These are phyloP conservation scores for Montipora foliosa DNA, from an alignment of 64 coral and sea anemone genomes.

Conservation along the genomic window DNA sequence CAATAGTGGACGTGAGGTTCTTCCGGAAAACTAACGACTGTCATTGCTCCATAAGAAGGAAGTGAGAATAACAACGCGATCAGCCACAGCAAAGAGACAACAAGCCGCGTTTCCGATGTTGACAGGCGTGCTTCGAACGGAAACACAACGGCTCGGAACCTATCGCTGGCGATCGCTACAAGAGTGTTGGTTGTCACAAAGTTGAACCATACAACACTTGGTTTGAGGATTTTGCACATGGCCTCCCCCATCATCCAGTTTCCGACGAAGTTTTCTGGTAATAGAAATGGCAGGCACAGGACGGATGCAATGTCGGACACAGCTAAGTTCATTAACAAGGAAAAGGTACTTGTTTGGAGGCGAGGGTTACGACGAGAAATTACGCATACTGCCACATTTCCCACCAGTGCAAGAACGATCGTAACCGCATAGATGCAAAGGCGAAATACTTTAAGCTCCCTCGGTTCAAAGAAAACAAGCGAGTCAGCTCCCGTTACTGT, in stretches of 20 bases:
- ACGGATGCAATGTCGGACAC: conserved; percentile 72
- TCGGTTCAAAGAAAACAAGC: background rate
- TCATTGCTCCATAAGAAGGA: conserved; percentile 64
- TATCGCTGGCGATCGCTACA: conserved; percentile 89
- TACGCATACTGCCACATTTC: conserved; percentile 71
- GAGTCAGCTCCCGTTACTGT: background rate
- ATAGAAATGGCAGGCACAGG: conserved; percentile 71
- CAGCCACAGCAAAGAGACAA: conserved; percentile 72
- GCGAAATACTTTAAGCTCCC: conserved; percentile 46
- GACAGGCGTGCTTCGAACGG: conserved; percentile 84
- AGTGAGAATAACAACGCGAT: conserved; percentile 72
- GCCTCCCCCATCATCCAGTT: conserved; percentile 76
- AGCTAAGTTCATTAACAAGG: conserved; percentile 77
- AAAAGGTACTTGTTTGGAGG: conserved; percentile 85
- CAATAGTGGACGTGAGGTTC: conserved; percentile 7
- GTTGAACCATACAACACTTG: conserved; percentile 78
- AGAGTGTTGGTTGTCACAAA: conserved; percentile 91
- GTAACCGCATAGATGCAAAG: conserved; percentile 63
- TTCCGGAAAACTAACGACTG: background rate
- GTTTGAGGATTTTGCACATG: conserved; percentile 90
- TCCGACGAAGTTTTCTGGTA: conserved; percentile 26
- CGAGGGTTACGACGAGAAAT: conserved; percentile 69
- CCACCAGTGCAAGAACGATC: conserved; percentile 64
- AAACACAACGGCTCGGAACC: conserved; percentile 81
- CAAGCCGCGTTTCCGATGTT: conserved; percentile 62